phyloP scores from a whole-genome alignment of 2,888 invertebrate species.

The Standfussiana lucernea region DNA sequence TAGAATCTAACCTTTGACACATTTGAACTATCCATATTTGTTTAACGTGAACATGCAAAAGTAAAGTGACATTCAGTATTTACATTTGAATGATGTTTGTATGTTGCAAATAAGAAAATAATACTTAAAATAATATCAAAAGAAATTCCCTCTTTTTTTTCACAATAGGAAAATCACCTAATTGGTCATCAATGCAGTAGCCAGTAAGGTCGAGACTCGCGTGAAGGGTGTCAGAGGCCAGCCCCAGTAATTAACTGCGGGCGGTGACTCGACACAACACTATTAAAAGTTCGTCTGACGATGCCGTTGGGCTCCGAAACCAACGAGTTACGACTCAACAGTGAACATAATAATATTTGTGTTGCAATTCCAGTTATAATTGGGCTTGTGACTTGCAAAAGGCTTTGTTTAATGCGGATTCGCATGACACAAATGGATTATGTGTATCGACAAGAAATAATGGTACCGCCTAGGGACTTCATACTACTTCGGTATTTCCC shows the following conservation, averaged over 20 bases:
- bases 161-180: conserved; percentile 20
- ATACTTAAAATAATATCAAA: neutral
- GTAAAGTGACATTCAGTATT: neutral
- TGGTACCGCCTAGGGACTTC: neutral
- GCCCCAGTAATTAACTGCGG: conserved; percentile 71
- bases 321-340: conserved; percentile 11
- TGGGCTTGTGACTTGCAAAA: conserved; percentile 2
- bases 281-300: conserved; percentile 72
- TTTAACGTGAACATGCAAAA: neutral
- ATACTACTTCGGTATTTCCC: neutral
- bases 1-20: neutral
- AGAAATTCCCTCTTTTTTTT: neutral
- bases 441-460: neutral
- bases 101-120: neutral
- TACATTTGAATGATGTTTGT: neutral
- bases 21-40: neutral
- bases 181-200: conserved; percentile 39
- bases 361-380: conserved; percentile 36
- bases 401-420: neutral
- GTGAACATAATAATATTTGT: conserved; percentile 15
- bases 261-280: conserved; percentile 71
- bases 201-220: conserved; percentile 58
- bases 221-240: conserved; percentile 52
- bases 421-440: neutral
- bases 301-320: conserved; percentile 38